Base-by-base conservation (phyloP, 2,113 vertebrate genomes). In the Sylvilagus bachmani region DNA sequence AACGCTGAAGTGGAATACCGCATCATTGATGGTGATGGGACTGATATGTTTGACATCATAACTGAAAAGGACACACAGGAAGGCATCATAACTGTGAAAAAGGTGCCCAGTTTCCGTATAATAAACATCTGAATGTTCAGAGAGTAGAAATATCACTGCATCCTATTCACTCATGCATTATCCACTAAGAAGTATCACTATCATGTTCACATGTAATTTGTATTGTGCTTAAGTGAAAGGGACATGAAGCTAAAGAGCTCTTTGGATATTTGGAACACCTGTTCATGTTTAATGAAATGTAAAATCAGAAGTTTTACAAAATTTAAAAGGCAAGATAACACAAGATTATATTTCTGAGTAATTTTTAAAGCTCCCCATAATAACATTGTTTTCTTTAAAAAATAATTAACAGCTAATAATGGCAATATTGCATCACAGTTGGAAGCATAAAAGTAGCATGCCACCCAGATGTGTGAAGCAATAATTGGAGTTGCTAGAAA, bases 1-100 rank as follows among this genome's bases (percentile, higher is more conserved):
- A 99, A 99, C 73, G 99, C 99, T 64, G 99, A 99, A 98, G 97
- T 99, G 21, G 98, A 98, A 86, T 99, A 99, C 90, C 98, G 98
- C 90, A 99, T 99, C 92, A 96, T 98, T 55, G 98, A 99, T 91
- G 98, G 98, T 0, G 98, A 99, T 53, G 99, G 98, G 71, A 98
- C 98, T 3, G 98, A 98, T 71, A 98, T 98, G 98, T 99, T 99
- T 98, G 98, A 99, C 81, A 98, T 99, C 58, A 84, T 97, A 61
- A 99, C 98, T 3, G 98, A 99, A 83, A 98, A 98, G 90, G 98
- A 98, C 94, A 98, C 98, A 7, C 99, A 99, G 90, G 98, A 99
- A 95, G 99, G 98, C 94, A 95, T 99, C 96, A 98, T 99, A 93
- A 98, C 97, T 38, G 98, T 99, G 92, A 97, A 97, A 97, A 99